Evolutionary conservation across 2,113 vertebrate genomes (phyloP).

Genomic region (Harpagus bidentatus): DNA sequence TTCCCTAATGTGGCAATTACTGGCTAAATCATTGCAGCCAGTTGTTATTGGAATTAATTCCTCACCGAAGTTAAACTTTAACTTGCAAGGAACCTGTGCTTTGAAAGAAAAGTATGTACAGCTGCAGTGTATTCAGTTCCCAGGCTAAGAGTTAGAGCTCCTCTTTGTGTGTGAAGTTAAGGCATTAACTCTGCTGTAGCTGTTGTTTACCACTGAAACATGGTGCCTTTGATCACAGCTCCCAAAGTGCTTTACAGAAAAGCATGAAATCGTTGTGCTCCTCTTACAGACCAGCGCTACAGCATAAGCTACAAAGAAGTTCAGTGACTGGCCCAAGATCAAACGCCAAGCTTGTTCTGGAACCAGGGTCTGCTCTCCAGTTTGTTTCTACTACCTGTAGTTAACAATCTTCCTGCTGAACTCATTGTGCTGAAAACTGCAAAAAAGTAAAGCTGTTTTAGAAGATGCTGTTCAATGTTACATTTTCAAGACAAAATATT

Average conservation of each 20-base stretch:
- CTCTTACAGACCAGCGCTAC: not conserved
- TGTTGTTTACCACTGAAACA: not conserved
- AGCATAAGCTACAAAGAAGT: not conserved
- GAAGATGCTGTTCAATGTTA: not conserved
- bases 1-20: not conserved
- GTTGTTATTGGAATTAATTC: not conserved
- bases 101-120: slow-evolving; percentile 20
- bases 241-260: not conserved
- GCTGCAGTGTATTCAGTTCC: not conserved
- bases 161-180: not conserved
- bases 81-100: slow-evolving; percentile 10
- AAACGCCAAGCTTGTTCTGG: not conserved
- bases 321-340: not conserved
- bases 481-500: not conserved
- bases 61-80: slow-evolving; percentile 23
- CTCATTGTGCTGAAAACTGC: not conserved
- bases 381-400: not conserved
- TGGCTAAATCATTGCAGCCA: not conserved
- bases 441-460: not conserved
- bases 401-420: not conserved
- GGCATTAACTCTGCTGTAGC: not conserved
- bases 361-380: not conserved
- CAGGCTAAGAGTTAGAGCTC: not conserved
- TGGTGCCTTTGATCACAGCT: not conserved
- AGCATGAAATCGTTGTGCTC: not conserved